These are phyloP conservation scores for Ormyrus pomaceus DNA, from an alignment of 2,888 invertebrate genomes.

Conservation along the genomic window DNA sequence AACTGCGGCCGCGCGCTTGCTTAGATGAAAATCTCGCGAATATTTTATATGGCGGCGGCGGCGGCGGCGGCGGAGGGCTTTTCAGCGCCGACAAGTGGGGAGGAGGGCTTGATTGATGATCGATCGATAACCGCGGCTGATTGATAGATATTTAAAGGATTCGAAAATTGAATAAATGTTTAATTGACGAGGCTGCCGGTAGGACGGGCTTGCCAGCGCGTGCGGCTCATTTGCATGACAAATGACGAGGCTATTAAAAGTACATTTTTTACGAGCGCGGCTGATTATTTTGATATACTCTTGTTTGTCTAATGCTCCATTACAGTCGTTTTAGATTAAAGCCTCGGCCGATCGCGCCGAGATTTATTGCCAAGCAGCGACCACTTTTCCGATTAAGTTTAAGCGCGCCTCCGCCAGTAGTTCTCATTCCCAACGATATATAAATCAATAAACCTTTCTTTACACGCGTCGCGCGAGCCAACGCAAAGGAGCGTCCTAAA, in stretches of 20 bases:
- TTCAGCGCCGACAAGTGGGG: too few relatives aligned
- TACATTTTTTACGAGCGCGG: constrained; percentile 10
- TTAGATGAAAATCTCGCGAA: constrained; percentile 13
- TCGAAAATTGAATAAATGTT: constrained; percentile 49
- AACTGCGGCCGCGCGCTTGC: constrained; percentile 52
- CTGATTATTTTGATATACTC: too few relatives aligned
- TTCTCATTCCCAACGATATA: too few relatives aligned
- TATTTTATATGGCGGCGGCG: constrained; percentile 6
- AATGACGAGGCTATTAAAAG: constrained; percentile 37
- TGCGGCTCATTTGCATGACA: constrained; percentile 33
- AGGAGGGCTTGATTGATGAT: constrained; percentile 35
- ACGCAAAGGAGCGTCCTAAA: constrained; percentile 15
- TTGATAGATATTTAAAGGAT: constrained; percentile 52
- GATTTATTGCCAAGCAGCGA: too few relatives aligned
- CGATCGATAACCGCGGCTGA: constrained; percentile 36
- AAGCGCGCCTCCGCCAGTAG: too few relatives aligned
- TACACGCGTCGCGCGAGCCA: too few relatives aligned
- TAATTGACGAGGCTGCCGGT: constrained; percentile 26
- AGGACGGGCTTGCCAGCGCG: not conserved
- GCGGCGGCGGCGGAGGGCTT: too few relatives aligned
- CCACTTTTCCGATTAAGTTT: too few relatives aligned
- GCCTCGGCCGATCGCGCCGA: too few relatives aligned
- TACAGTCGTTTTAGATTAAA: too few relatives aligned
- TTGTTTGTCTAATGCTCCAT: too few relatives aligned
- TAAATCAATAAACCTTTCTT: too few relatives aligned